These are phyloP conservation scores for Tupiocoris notatus DNA, from an alignment of 2,888 invertebrate species.

Conservation along the genomic window DNA sequence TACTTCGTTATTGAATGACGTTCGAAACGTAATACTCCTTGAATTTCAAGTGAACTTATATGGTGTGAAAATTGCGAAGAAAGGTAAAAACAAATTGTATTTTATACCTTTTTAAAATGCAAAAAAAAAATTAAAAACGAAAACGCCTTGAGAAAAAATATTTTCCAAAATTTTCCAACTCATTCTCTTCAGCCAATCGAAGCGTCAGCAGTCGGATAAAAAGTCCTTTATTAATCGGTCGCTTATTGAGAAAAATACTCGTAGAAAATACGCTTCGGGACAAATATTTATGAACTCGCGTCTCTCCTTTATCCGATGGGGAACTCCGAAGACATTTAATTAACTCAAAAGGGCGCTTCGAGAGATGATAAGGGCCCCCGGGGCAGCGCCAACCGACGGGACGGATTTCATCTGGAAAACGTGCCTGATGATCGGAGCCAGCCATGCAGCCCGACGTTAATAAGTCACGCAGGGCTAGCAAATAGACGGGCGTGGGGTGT, in stretches of 20 bases:
- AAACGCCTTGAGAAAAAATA: too few species aligned
- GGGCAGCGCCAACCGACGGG: slow-evolving; percentile 16
- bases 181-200: too few species aligned
- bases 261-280: neutral
- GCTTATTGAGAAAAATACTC: neutral
- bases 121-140: too few species aligned
- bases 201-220: too few species aligned
- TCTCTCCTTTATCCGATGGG: neutral
- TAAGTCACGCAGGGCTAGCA: slow-evolving; percentile 26
- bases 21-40: too few species aligned
- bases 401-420: slow-evolving; percentile 32
- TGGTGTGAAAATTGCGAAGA: too few species aligned
- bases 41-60: too few species aligned
- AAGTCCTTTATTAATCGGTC: too few species aligned
- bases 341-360: slow-evolving; percentile 21
- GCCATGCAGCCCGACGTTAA: slow-evolving; percentile 24
- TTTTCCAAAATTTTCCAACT: too few species aligned
- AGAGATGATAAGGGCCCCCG: slow-evolving; percentile 18
- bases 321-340: slow-evolving; percentile 25
- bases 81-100: too few species aligned
- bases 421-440: slow-evolving; percentile 30
- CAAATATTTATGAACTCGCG: neutral
- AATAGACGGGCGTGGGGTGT: neutral
- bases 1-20: too few species aligned
- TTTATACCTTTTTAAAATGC: too few species aligned